Base-by-base conservation (phyloP, 2,888 invertebrate genomes). In the Hirudinaria manillensis region DNA sequence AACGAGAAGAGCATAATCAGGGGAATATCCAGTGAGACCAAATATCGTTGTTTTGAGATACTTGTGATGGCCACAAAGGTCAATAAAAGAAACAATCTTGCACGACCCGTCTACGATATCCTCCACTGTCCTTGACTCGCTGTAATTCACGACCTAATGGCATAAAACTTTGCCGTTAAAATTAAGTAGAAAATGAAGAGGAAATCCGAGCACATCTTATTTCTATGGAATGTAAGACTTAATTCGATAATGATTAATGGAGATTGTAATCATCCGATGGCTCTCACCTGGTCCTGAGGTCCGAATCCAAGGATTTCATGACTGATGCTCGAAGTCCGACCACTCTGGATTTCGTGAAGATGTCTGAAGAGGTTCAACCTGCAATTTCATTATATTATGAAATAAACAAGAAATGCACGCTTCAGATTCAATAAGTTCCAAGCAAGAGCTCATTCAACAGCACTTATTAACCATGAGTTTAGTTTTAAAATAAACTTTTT, bases 251-350 rank as follows among this genome's bases (percentile, higher is more conserved):
- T 16, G 56, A 24, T 61, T 27, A 16, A 61, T 61, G 10, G n/a
- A 19, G 7, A 61, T 61, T n/a, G 10, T 51, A 71, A 77, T 10
- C 16, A 13, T 45, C 56, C 6, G 38, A 76, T 55, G 55, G 27
- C 16, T 6, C 77, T 75, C 78, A 85, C 85, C 81, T 84, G 80
- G 29, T 84, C 84, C 65, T 80, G 80, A 55, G 82, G 81, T 85
- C 95, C 93, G 84, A 99, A 99, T 13, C 98, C 99, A 7, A 99
- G 89, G 79, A 98, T 94, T 87, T 97, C 96, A 83, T 95, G 94
- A 79, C 94, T 94, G 82, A 97, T 92, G 4, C 94, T 95, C 0
- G 94, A 95, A 0, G 97, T 98, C 78, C 95, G 88, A 0, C 97
- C 97, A 24, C 91, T 90, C 84, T 92, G 91, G 75, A 99, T 93